These are phyloP conservation scores for Pterocles gutturalis DNA, from an alignment of 2,113 vertebrate genomes.

Conservation along the genomic window DNA sequence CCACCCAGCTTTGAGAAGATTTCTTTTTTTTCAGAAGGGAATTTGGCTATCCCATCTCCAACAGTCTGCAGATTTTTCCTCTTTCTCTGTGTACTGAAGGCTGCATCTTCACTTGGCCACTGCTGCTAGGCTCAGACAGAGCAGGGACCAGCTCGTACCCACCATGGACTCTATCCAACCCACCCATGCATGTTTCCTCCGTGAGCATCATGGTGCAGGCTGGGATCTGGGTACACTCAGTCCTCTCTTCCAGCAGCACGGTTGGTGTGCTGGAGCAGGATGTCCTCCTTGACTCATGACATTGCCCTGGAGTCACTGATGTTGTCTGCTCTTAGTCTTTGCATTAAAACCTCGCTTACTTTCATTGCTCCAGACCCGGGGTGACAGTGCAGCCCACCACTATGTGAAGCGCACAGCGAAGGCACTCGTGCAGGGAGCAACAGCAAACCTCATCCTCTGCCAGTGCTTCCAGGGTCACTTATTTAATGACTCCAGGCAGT, in stretches of 20 bases:
- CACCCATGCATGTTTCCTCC: accelerated
- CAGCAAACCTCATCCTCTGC: not conserved
- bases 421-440: not conserved
- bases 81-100: not conserved
- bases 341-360: not conserved
- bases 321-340: not conserved
- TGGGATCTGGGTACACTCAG: not conserved
- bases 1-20: not conserved
- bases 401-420: not conserved
- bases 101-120: not conserved
- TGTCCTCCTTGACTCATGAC: not conserved
- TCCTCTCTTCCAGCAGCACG: not conserved
- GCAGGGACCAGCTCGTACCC: not conserved
- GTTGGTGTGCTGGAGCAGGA: not conserved
- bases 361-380: not conserved
- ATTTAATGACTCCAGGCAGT: not conserved
- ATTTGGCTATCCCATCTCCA: not conserved
- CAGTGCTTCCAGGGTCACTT: not conserved
- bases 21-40: not conserved
- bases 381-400: not conserved
- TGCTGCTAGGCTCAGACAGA: not conserved
- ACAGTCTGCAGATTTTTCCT: not conserved
- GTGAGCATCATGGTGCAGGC: accelerated
- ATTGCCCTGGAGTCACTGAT: not conserved
- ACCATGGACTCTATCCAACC: not conserved